Evolutionary conservation across 2,888 invertebrate genomes (phyloP), one percentile per base, ranked within the genome.

Genomic region (Drosophila monieri): DNA sequence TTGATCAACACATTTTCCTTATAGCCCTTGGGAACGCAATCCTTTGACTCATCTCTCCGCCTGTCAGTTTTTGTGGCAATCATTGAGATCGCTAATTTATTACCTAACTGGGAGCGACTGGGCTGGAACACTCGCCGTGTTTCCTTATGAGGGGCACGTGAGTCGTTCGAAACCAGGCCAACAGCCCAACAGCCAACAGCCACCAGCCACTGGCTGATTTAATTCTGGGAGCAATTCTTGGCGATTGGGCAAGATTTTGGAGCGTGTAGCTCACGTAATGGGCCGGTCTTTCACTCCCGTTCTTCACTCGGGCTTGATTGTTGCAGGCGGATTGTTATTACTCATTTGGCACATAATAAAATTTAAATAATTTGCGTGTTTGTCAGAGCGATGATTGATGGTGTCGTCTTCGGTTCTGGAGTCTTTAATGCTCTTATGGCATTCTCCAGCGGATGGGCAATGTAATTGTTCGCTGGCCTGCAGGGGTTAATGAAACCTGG

Each of bases 251-350:
- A 52, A 70, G 60, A 78, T 68, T 77, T 67, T 77, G 67, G 80
- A 83, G 84, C 80, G 84, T 80, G 86, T 77, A 84, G 78, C 71
- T 64, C 76, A 73, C 62, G 76, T 85, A 80, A 85, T 85, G 62
- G 62, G 37, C 56, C 73, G 80, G 80, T 75, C 73, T 72, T 80
- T 80, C 44, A 37, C 46, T 35, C 37, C 30, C 52, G 25, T 41
- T 53, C 53, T 54, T 54, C 41, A 23, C 39, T 41, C 2, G 53
- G 15, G 25, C 30, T 23, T 32, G 15, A 39, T 52, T 67, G 55
- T 43, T 49, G 39, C 30, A 30, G 61, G 51, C 61, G 52, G 37
- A 41, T 8, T 35, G 35, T 72, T 64, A 59, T 85, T 72, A 72
- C 58, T 77, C 80, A 77, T 49, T 62, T 61, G 48, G n/a, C 57